Conservation (phyloP, 2,113 vertebrate genomes). For the Catharus bicknelli region DNA sequence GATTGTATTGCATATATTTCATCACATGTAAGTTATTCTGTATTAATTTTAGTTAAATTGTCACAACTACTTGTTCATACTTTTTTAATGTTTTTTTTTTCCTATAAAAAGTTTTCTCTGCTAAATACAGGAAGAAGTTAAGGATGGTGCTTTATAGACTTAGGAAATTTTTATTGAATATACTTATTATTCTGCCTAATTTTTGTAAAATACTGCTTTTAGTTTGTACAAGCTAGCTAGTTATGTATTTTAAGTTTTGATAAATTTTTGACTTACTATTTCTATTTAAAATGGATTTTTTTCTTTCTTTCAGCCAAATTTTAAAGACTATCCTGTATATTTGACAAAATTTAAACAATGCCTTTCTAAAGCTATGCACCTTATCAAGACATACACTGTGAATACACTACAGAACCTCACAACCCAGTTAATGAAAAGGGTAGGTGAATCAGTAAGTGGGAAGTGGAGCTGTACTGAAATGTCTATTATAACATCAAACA, state of each 20-base stretch:
- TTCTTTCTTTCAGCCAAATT: constrained; percentile 86
- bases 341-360: constrained; percentile 93
- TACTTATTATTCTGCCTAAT: neutral
- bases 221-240: neutral
- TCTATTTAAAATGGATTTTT: neutral
- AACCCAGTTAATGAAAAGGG: constrained; percentile 91
- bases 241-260: neutral
- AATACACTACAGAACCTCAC: constrained; percentile 94
- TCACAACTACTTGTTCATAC: neutral
- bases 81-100: neutral
- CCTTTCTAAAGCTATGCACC: constrained; percentile 95
- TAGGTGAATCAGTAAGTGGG: constrained; percentile 64
- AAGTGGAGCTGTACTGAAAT: neutral
- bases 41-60: neutral
- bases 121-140: neutral
- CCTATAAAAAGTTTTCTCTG: neutral
- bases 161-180: neutral
- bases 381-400: constrained; percentile 92
- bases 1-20: constrained; percentile 96
- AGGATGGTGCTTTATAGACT: neutral
- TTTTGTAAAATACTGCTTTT: neutral
- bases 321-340: constrained; percentile 96
- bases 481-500: neutral
- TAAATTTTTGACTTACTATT: neutral
- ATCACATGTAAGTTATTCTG: constrained; percentile 85